Evolutionary conservation across 2,113 vertebrate species (phyloP), one percentile per base, ranked within the genome.

Genomic region (Sinocyclocheilus rhinocerous): DNA sequence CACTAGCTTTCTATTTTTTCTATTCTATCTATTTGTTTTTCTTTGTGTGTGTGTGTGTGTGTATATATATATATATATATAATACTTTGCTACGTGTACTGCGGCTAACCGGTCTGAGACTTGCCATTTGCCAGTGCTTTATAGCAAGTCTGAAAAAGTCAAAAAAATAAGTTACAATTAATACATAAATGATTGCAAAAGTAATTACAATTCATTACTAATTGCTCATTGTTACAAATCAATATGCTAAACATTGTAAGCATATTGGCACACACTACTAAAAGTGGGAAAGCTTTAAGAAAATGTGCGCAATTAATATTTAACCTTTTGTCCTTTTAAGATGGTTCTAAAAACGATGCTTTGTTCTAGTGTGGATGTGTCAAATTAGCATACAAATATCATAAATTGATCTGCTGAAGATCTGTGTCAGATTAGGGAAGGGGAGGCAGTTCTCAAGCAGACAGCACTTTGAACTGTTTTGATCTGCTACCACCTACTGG

Each of bases 401-500:
- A 80, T 63, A 15, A 24, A 3, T 4, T n/a, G 4, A 18, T 18
- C 2, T 26, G 8, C 65, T 69, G 67, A 36, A 73, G 55, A 20
- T 29, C 7, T 1, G 0, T 16, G n/a, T 29, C 16, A 57, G 39
- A 57, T 50, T 29, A 39, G 20, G 29, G 4, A 48, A 2, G 45
- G 39, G 22, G 18, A 39, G 20, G 7, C 33, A 77, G 26, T 16
- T 24, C 45, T 39, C 22, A 6, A 4, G 24, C 6, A 33, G 5
- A 76, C 18, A 73, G 33, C 5, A 0, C 29, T 67, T 36, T 81
- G 26, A 87, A 72, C 67, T 77, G 22, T 86, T 88, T 76, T 70
- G 59, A 77, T 86, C 82, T 89, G 76, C 76, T 72, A 50, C 89
- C 86, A 88, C 85, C 89, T 89, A 86, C 81, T 84, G 89, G 86